Base-by-base conservation (phyloP, 2,113 vertebrate species). In the Indri indri region DNA sequence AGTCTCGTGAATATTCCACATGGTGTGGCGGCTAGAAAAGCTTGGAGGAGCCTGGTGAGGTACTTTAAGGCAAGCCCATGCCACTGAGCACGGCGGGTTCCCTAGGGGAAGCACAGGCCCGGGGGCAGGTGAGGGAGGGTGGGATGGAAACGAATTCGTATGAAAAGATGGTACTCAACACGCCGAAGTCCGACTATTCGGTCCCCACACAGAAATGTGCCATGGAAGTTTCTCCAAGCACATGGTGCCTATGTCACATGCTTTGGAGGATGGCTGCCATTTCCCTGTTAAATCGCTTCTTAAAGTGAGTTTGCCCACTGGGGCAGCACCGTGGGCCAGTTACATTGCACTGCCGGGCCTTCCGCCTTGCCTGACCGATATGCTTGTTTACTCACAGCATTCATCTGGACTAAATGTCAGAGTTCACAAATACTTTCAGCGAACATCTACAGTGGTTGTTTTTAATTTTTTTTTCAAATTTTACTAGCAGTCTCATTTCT, bases 1-100 rank as follows among this genome's bases (percentile, higher is more conserved):
- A 17, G 10, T 34, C 47, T 50, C 47, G 23, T 10, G 37, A n/a
- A 25, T 3, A 4, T 5, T 47, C 23, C 25, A 52, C 0, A 0
- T 37, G 65, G 37, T 13, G 25, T 52, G 20, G 25, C 1, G 14
- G 32, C 50, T 37, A 17, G 42, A 68, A 14, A 57, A 57, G 27
- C 12, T 0, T 47, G 18, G 14, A 20, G 50, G 9, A 32, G 30
- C 14, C 30, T 0, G 17, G n/a, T 6, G 20, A 68, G 52, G 47
- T 6, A 20, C 34, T 18, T 52, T 40, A 8, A 63, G 57, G 32
- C 61, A 65, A 59, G 14, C 37, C n/a, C 30, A 7, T 4, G 10
- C 25, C 32, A 30, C 30, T 22, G 20, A 63, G n/a, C 30, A 65
- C 1, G 12, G 12, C 32, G 45, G 37, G 18, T 18, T 6, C 22